Base-by-base conservation (phyloP, 1,140 invertebrate species). In the Panonychus citri region DNA sequence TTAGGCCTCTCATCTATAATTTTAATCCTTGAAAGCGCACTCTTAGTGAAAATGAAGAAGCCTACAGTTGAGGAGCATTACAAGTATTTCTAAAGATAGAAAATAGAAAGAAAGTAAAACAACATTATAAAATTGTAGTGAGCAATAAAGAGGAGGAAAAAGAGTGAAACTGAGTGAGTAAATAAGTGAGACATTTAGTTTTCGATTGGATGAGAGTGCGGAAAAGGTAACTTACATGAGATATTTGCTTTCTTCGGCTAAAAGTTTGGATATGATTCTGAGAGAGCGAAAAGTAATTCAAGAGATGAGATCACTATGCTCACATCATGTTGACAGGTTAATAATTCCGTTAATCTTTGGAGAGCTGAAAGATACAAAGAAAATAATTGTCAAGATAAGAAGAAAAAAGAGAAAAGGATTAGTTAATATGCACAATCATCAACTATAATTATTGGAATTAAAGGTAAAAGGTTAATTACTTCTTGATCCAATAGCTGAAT, bases 291-390 rank as follows among this genome's bases (percentile, higher is more conserved):
- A 40, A 59, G 60, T 55, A 40, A 61, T 46, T 61, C 60, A 10
- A 61, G 27, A 21, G 54, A 34, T 15, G 60, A 17, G 8, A 59
- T 37, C 13, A 61, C 19, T 24, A 61, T 24, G 17, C 52, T 49
- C 17, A 61, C 60, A 50, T 61, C 60, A 42, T 61, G 60, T 24
- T 61, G 57, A 54, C 60, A 59, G 3, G 60, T 61, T 28, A 61
- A 46, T 15, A 61, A 42, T 42, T 61, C 53, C 24, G 54, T 58
- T 26, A 61, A 43, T 21, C 59, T 17, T 34, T 50, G 37, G 50
- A 40, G 5, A 60, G 10, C 53, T 55, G 30, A 43, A 37, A 7
- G 13, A 2, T 2, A 37, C 4, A 53, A 53, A 19, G 13, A 19
- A 21, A 27, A n/a, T n/a, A n/a, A n/a, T n/a, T n/a, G n/a, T n/a